Conservation (phyloP, 2,113 vertebrate species). For the Apeltes quadracus region DNA sequence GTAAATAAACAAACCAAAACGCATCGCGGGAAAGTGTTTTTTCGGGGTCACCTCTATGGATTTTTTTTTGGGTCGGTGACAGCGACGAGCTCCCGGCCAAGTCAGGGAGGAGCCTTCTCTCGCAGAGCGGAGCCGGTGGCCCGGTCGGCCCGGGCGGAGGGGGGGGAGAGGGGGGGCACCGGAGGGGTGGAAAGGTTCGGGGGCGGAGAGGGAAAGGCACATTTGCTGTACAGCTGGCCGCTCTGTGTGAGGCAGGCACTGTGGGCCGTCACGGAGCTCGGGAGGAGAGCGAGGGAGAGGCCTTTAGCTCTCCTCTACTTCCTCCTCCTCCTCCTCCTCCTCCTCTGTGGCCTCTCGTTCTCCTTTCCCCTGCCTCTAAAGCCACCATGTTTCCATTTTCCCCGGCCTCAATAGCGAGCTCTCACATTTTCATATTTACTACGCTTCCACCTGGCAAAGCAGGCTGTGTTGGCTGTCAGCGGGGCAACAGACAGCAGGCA, state of each 20-base stretch:
- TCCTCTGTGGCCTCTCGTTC: conserved; percentile 49
- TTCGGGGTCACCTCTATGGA: conserved; percentile 95
- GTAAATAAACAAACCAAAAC: conserved; percentile 70
- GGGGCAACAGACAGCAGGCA: conserved; percentile 88
- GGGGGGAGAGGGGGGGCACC: conserved; percentile 77
- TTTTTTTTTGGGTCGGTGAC: conserved; percentile 88
- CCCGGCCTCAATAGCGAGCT: conserved; percentile 38
- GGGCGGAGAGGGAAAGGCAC: conserved; percentile 84
- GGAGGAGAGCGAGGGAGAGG: conserved; percentile 92
- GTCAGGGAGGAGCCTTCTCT: conserved; percentile 91
- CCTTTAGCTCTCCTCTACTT: conserved; percentile 82
- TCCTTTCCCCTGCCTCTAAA: conserved; percentile 54
- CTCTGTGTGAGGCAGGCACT: conserved; percentile 98
- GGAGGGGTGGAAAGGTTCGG: conserved; percentile 85
- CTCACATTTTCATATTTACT: conserved; percentile 56
- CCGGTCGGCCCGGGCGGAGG: conserved; percentile 91
- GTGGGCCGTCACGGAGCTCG: conserved; percentile 94
- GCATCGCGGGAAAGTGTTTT: conserved; percentile 81
- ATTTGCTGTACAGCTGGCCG: conserved; percentile 99
- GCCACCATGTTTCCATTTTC: conserved; percentile 60
- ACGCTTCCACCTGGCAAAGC: conserved; percentile 59
- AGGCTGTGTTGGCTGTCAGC: conserved; percentile 47
- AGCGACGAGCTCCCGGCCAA: conserved; percentile 93
- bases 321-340: conserved; percentile 52
- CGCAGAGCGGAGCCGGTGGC: conserved; percentile 91